phyloP scores from a whole-genome alignment of 2,113 vertebrate genomes.

The Phoxinus phoxinus region DNA sequence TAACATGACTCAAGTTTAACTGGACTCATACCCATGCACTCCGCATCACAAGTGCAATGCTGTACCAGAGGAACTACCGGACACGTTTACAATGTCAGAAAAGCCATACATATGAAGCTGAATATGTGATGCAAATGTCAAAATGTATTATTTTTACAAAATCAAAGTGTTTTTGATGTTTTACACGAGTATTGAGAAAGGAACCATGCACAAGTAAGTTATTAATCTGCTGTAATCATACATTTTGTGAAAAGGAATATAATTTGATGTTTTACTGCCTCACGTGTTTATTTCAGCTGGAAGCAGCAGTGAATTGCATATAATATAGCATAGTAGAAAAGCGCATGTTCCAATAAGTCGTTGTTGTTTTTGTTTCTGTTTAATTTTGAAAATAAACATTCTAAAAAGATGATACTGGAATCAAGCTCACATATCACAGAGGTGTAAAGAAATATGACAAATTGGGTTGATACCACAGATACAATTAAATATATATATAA shows the following conservation, averaged over 20 bases:
- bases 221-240: background rate
- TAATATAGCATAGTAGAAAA: too few relatives aligned
- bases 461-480: background rate
- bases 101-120: background rate
- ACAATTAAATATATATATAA: background rate
- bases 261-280: background rate
- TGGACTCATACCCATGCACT: too few relatives aligned
- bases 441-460: background rate
- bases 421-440: too few relatives aligned
- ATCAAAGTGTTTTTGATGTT: background rate
- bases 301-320: background rate
- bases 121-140: background rate
- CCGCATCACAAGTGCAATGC: background rate
- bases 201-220: background rate
- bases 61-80: background rate
- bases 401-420: too few relatives aligned
- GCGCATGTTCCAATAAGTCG: too few relatives aligned
- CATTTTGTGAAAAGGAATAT: background rate
- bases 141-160: background rate
- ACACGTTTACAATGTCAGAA: background rate
- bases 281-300: background rate
- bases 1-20: background rate
- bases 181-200: background rate
- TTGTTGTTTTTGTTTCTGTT: background rate
- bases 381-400: background rate